phyloP scores from a whole-genome alignment of 1,140 invertebrate genomes.

The Hylaeus volcanicus region DNA sequence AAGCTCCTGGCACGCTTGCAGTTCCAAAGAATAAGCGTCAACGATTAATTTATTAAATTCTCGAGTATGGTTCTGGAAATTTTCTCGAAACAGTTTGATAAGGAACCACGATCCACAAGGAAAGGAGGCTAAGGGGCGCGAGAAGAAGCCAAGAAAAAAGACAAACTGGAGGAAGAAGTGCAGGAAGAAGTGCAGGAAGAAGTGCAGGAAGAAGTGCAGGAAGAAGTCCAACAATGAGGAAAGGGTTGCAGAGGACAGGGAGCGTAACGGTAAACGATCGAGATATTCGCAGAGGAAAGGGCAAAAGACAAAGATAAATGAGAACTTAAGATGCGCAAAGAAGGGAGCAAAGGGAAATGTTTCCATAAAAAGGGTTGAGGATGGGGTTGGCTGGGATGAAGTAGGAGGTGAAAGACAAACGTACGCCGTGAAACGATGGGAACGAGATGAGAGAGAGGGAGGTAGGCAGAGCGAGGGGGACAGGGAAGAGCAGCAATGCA shows the following conservation, averaged over 20 bases:
- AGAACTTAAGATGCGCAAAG: conserved; percentile 13
- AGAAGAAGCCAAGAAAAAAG: conserved; percentile 4
- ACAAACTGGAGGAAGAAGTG: conserved; percentile 1
- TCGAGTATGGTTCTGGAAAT: too few relatives aligned
- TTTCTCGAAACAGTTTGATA: too few relatives aligned
- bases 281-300: background rate
- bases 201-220: background rate
- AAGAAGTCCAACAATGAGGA: background rate
- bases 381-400: background rate
- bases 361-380: conserved; percentile 10
- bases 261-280: background rate
- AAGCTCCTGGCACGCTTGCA: too few relatives aligned
- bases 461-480: background rate
- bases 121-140: background rate
- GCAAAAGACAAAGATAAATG: conserved; percentile 18
- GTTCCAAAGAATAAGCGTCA: too few relatives aligned
- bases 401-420: conserved; percentile 15
- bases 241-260: background rate
- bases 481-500: conserved; percentile 68
- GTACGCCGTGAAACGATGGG: background rate
- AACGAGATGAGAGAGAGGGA: background rate
- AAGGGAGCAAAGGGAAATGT: conserved; percentile 29
- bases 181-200: background rate
- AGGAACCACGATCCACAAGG: too few relatives aligned
- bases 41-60: too few relatives aligned